Conservation (phyloP, 2,113 vertebrate genomes). For the Pelmatolapia mariae region DNA sequence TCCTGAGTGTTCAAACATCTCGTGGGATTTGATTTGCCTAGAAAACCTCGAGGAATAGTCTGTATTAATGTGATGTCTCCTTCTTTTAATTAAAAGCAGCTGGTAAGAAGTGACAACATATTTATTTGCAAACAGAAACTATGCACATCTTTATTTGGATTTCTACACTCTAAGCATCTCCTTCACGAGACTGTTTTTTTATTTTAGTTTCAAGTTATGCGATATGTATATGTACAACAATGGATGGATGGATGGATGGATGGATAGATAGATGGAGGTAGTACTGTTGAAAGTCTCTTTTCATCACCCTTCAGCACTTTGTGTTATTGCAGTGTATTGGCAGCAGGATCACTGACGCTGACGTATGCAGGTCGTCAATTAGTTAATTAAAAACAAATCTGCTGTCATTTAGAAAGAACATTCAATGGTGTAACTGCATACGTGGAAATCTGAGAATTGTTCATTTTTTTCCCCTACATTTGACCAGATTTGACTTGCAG, state of each 20-base stretch:
- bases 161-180: not conserved
- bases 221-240: not conserved
- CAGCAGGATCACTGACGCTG: not conserved
- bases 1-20: not conserved
- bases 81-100: not conserved
- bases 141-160: not conserved
- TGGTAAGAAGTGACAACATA: not conserved
- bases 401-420: not conserved
- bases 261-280: not conserved
- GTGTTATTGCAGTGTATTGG: not conserved
- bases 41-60: not conserved
- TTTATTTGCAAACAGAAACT: not conserved
- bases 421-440: not conserved
- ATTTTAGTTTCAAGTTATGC: not conserved
- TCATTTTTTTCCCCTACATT: not conserved
- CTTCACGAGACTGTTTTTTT: not conserved
- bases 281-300: not conserved
- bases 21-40: not conserved
- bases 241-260: not conserved
- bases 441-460: not conserved
- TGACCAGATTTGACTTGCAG: not conserved
- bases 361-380: not conserved
- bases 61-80: not conserved
- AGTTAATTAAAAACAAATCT: not conserved
- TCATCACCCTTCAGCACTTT: not conserved